These are phyloP conservation scores for Micronycteris hirsuta DNA, from an alignment of 2,113 vertebrate species.

Conservation along the genomic window DNA sequence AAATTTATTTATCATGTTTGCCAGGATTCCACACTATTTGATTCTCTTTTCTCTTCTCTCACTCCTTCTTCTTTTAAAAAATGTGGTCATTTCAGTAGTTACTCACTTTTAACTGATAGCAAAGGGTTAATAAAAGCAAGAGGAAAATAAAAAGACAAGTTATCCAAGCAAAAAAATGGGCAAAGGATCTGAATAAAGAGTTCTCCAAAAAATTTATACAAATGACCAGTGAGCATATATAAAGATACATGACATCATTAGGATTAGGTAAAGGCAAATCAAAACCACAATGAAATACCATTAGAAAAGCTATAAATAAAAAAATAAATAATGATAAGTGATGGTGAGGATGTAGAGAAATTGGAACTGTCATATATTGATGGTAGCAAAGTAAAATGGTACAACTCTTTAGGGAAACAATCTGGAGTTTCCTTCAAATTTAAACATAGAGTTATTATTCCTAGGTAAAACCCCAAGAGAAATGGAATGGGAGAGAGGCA, in stretches of 20 bases:
- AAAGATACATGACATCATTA: not conserved
- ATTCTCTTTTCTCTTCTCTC: not conserved
- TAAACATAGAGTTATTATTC: not conserved
- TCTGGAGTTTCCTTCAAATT: not conserved
- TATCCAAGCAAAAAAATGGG: not conserved
- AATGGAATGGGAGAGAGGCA: not conserved
- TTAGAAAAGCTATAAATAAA: not conserved
- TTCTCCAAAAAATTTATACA: not conserved
- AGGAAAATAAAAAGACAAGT: not conserved
- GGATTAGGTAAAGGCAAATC: not conserved
- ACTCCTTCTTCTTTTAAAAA: not conserved
- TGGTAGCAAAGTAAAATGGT: not conserved
- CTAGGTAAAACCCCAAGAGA: not conserved
- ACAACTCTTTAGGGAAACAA: not conserved
- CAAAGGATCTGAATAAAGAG: not conserved
- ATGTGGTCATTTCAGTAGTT: not conserved
- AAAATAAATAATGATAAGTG: not conserved
- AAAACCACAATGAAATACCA: not conserved
- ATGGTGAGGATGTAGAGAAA: not conserved
- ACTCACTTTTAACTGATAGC: not conserved
- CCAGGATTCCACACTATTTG: not conserved
- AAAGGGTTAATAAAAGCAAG: not conserved
- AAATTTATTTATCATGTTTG: not conserved
- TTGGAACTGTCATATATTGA: not conserved
- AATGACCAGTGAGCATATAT: not conserved